Evolutionary conservation across 2,797 vertebrate species (phyloP), one percentile per base, ranked within the genome.

Genomic region (Echeneis naucrates): DNA sequence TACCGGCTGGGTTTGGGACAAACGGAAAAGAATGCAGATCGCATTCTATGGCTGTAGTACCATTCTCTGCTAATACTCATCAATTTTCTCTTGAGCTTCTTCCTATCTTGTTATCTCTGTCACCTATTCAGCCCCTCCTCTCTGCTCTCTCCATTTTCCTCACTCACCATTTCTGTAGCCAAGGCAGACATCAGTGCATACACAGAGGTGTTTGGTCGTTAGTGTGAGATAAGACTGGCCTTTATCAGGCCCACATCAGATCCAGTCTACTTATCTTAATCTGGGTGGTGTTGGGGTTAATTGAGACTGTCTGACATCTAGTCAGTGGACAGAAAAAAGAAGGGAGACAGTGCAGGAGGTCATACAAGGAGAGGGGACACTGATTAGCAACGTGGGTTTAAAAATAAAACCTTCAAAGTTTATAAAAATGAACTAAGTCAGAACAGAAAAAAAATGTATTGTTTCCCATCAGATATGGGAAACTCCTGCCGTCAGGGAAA

Each of bases 241-340:
- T 59, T 86, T 91, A 91, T 90, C 89, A 65, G 78, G 26, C 33
- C 21, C 27, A 1, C 64, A 88, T 91, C 88, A 80, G 69, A 83
- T 82, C 44, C 80, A 82, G 72, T 57, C 72, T 55, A 38, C 72
- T 78, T 85, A 87, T 90, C 89, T 88, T 82, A 73, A 79, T 88
- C 81, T 72, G 68, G 65, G 80, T 74, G 30, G 66, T 38, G 65
- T 88, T 69, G 57, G 77, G 84, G 83, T 87, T 91, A 92, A 91
- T 89, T 91, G 87, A 90, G 87, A 90, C 78, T 21, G 75, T 63
- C 78, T 79, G 79, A 76, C 68, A 67, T 65, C 62, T 78, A 78
- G 54, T 84, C 69, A 72, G 54, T 48, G 51, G 37, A 40, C 32
- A 66, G 26, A 52, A 30, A 42, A 64, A 51, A 47, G 17, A 17